phyloP scores from a whole-genome alignment of 2,113 vertebrate genomes.

The Cebidichthys violaceus region DNA sequence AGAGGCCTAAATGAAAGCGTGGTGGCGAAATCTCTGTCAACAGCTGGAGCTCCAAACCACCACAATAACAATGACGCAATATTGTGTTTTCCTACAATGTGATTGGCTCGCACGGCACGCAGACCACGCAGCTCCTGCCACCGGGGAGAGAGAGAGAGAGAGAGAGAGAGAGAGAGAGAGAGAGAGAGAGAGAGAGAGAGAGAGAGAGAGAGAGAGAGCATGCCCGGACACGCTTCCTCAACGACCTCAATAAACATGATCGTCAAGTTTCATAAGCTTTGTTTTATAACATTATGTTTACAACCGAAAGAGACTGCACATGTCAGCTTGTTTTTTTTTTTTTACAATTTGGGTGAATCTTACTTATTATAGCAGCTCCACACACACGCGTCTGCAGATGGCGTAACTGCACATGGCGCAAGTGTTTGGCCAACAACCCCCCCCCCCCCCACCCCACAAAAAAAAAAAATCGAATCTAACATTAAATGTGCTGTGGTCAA shows the following conservation, averaged over 20 bases:
- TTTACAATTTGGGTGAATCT: neutral
- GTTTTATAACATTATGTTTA: neutral
- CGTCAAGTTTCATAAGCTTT: too few relatives aligned
- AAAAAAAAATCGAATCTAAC: neutral
- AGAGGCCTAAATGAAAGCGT: neutral
- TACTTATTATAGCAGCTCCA: constrained; percentile 7
- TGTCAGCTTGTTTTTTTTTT: neutral
- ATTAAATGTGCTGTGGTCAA: neutral
- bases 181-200: neutral
- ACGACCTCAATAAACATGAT: neutral
- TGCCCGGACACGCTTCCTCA: neutral
- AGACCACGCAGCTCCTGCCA: neutral
- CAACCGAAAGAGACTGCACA: neutral
- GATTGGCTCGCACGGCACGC: constrained; percentile 66
- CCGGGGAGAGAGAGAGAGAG: neutral
- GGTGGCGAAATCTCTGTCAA: constrained; percentile 53
- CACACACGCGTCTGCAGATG: constrained; percentile 55
- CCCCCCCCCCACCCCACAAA: too few relatives aligned
- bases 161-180: neutral
- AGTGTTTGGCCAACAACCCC: constrained; percentile 22
- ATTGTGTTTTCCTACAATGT: constrained; percentile 66
- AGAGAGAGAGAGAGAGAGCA: neutral
- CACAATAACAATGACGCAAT: constrained; percentile 80
- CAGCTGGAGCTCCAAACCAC: constrained; percentile 13
- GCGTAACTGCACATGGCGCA: constrained; percentile 25